A percentile compares a stretch with the other conserved stretches of the same genome.
phyloP scores from a whole-genome alignment of 1,140 invertebrate species.

The Trichoplusia ni region DNA sequence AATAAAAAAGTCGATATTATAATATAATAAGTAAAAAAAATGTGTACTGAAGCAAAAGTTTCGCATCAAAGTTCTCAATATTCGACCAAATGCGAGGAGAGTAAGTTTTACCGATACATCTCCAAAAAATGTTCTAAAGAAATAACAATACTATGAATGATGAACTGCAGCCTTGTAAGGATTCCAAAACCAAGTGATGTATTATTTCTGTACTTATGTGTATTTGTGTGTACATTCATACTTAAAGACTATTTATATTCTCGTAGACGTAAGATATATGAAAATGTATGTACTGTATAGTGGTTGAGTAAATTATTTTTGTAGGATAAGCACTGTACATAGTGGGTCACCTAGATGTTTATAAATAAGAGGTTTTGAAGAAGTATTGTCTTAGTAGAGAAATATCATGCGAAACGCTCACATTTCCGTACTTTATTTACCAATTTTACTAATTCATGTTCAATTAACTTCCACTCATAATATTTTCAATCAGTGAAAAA shows the following conservation, averaged over 20 bases:
- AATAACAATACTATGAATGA: background rate
- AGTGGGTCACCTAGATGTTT: slow-evolving; percentile 68
- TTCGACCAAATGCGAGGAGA: too few relatives aligned
- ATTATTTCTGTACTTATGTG: slow-evolving; percentile 37
- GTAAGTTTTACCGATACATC: too few relatives aligned
- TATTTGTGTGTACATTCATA: slow-evolving; percentile 61
- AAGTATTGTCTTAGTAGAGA: slow-evolving; percentile 56
- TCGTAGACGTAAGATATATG: slow-evolving; percentile 42
- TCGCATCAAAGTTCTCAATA: too few relatives aligned
- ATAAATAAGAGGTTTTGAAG: slow-evolving; percentile 59
- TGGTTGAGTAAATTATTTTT: slow-evolving; percentile 79
- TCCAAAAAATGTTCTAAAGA: background rate
- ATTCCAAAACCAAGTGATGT: slow-evolving; percentile 51
- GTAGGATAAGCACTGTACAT: slow-evolving; percentile 78
- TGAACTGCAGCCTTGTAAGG: background rate
- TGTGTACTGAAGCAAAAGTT: too few relatives aligned
- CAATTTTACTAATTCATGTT: too few relatives aligned
- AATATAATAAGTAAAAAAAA: too few relatives aligned
- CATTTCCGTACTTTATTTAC: slow-evolving; percentile 31
- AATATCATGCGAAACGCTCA: slow-evolving; percentile 54
- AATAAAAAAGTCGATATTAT: too few relatives aligned
- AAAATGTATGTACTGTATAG: slow-evolving; percentile 74
- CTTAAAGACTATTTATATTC: slow-evolving; percentile 66
- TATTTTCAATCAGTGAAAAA: too few relatives aligned
- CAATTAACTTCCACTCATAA: too few relatives aligned